Conservation (phyloP, 2,888 invertebrate genomes). For the Apamea crenata region DNA sequence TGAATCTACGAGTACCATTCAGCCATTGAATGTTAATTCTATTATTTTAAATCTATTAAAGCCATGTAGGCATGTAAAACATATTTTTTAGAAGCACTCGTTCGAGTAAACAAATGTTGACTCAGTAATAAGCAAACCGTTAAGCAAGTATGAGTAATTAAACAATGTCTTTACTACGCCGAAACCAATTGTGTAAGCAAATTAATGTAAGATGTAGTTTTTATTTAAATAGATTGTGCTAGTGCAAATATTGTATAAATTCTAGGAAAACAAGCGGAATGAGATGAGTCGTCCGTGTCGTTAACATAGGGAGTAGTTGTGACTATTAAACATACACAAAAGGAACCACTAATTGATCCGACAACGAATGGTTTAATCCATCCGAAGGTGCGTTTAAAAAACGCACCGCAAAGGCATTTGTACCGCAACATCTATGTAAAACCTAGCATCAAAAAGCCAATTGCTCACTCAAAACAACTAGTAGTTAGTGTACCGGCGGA, state of each 20-base stretch:
- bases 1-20: slow-evolving; percentile 65
- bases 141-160: slow-evolving; percentile 47
- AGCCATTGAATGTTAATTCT: neutral
- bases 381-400: slow-evolving; percentile 3
- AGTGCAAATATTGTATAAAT: slow-evolving; percentile 35
- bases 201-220: slow-evolving; percentile 36
- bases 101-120: slow-evolving; percentile 51
- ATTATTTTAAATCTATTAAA: slow-evolving; percentile 2
- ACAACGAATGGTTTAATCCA: neutral
- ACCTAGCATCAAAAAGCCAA: slow-evolving; percentile 57
- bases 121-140: slow-evolving; percentile 41
- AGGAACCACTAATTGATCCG: neutral
- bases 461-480: slow-evolving; percentile 64
- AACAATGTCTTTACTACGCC: slow-evolving; percentile 38
- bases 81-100: slow-evolving; percentile 24
- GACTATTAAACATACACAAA: neutral
- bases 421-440: slow-evolving; percentile 44
- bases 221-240: slow-evolving; percentile 42
- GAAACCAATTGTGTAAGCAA: slow-evolving; percentile 56
- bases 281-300: slow-evolving; percentile 12
- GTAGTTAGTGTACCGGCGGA: slow-evolving; percentile 67
- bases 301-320: neutral
- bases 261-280: slow-evolving; percentile 22
- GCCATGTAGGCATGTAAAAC: slow-evolving; percentile 7
- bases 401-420: neutral